Evolutionary conservation across 1,140 invertebrate genomes (phyloP), one percentile per base, ranked within the genome.

Genomic region (Pygmarrhopalites habei): DNA sequence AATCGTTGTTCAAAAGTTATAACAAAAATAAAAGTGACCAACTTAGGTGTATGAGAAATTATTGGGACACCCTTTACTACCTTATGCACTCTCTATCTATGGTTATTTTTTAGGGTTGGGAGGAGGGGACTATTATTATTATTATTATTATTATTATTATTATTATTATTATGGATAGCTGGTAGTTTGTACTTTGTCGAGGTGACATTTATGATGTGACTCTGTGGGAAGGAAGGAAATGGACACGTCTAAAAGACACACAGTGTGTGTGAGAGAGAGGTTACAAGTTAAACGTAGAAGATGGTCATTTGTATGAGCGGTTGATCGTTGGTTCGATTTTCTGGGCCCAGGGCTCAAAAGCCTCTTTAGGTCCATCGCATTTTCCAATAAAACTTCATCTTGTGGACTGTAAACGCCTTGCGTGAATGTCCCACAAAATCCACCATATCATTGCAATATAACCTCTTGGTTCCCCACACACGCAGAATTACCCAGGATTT

Each of bases 301-400:
- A 52, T 64, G 64, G 64, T 62, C 64, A 66, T 66, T 66, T 66
- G 64, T 66, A 66, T 69, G 68, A 66, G 68, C 43, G 59, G 57
- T 64, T 60, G 64, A 63, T 66, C 63, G 60, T 69, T 56, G 26
- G 56, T 65, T 66, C 64, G 64, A 69, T 69, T 69, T 64, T 44
- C 47, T 62, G 35, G 30, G 17, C 21, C 44, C 39, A 65, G 62
- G 61, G 41, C 60, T 64, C 60, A 61, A 64, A 61, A 58, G 57
- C 66, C 62, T 60, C 60, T 62, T 57, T 63, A 64, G 57, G 64
- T 60, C 66, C 62, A 66, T 66, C 65, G 41, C 61, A 66, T 66
- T 69, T 66, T 69, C 68, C 68, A 69, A 69, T 69, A 69, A 69
- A 69, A 69, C 68, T 69, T 69, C 68, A 69, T 66, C 61, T 64